Evolutionary conservation across 2,797 vertebrate species (phyloP), one percentile per base, ranked within the genome.

Genomic region (Peromyscus aztecus): DNA sequence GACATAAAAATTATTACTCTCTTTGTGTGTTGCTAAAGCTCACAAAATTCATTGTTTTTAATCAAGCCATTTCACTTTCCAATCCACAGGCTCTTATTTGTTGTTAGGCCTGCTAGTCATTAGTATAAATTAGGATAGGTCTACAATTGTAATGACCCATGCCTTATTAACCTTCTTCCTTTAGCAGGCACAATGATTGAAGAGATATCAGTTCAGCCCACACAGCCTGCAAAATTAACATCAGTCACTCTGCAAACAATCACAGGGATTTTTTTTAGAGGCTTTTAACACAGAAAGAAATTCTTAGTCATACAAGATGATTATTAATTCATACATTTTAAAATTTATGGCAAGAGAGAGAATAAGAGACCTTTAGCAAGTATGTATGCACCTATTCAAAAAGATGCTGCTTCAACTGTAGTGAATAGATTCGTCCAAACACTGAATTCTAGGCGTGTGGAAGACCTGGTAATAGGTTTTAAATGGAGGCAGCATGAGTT

Each of bases 21-120:
- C 88, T 97, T 84, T 95, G 81, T 94, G 86, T 55, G 37, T 43
- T 92, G 87, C 73, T 27, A 76, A 96, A 96, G 86, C 94, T 95
- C 52, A 96, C 96, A 95, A 97, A 96, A 97, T 95, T 96, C 92
- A 97, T 94, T 97, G 94, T 91, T 96, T 96, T 96, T 97, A 97
- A 95, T 97, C 94, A 96, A 96, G 92, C 84, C 59, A 95, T 96
- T 98, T 97, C 95, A 94, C 71, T 97, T 97, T 97, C 95, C 95
- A 97, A 82, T 96, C 95, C 90, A 95, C 61, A 95, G 90, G 84
- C 63, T 95, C 89, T 95, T 94, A 97, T 93, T 98, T 98, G 96
- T 96, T 78, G 6, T 90, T 43, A 95, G 76, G 81, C 76, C 90
- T 76, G n/a, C 91, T 97, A 96, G 93, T 96, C 97, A 97, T 96